A percentile compares a stretch with the other conserved stretches of the same genome.
These are phyloP conservation scores for Gallinago nigripennis DNA, from an alignment of 2,797 vertebrate genomes.

Conservation along the genomic window DNA sequence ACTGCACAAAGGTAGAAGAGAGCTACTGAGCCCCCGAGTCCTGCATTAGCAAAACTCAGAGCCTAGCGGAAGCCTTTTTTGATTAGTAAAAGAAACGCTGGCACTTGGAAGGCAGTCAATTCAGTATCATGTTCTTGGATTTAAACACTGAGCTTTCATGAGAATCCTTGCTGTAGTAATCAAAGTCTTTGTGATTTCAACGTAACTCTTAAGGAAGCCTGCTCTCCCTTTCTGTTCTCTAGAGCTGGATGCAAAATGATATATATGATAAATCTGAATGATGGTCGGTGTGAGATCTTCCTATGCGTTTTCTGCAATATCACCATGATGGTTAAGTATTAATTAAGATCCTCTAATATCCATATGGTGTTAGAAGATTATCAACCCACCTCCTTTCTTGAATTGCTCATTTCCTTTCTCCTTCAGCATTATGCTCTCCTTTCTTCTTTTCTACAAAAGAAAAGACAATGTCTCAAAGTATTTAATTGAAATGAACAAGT, in stretches of 20 bases:
- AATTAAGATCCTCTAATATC: background rate
- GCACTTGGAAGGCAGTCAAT: background rate
- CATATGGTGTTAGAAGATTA: background rate
- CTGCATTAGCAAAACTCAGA: background rate
- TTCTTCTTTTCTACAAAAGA: constrained; percentile 80
- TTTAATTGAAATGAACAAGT: constrained; percentile 45
- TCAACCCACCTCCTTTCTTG: constrained; percentile 80
- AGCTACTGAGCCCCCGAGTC: background rate
- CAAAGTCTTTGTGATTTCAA: background rate
- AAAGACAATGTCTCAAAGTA: constrained; percentile 35
- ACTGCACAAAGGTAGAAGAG: background rate
- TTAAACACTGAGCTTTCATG: background rate
- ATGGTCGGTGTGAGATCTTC: background rate
- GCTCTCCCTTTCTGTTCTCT: background rate
- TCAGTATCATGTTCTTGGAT: background rate
- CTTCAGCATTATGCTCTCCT: constrained; percentile 78
- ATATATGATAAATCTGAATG: background rate
- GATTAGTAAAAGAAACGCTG: background rate
- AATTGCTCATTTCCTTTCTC: constrained; percentile 84
- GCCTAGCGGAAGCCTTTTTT: background rate
- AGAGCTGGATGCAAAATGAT: background rate
- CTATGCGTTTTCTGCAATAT: background rate
- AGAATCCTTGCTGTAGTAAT: background rate
- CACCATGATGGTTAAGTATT: background rate
- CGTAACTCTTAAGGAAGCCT: background rate